phyloP scores from a whole-genome alignment of 1,140 invertebrate genomes.

The Trichoplusia ni region DNA sequence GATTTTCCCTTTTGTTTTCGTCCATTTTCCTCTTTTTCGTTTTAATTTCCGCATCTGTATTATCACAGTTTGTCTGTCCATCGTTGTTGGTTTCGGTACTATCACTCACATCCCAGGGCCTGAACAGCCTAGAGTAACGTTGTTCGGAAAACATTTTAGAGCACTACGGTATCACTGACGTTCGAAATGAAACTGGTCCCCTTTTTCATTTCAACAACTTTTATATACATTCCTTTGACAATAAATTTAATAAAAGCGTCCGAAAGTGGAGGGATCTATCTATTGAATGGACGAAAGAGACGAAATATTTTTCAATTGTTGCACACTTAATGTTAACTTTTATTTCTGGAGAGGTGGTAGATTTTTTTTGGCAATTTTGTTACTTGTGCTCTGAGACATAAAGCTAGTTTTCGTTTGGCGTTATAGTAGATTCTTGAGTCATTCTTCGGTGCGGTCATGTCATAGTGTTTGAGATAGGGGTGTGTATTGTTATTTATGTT shows the following conservation, averaged over 20 bases:
- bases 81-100: constrained; percentile 49
- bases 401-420: constrained; percentile 28
- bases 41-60: constrained; percentile 36
- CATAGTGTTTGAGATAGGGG: constrained; percentile 77
- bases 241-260: constrained; percentile 80
- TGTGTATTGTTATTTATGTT: constrained; percentile 81
- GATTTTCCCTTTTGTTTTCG: constrained; percentile 63
- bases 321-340: constrained; percentile 65
- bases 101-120: constrained; percentile 77
- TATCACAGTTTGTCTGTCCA: constrained; percentile 42
- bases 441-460: constrained; percentile 48
- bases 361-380: constrained; percentile 27
- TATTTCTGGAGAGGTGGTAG: no score
- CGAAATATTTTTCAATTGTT: constrained; percentile 80
- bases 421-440: constrained; percentile 33
- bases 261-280: constrained; percentile 72
- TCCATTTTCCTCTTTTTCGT: constrained; percentile 56
- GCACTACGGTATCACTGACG: constrained; percentile 54
- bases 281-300: constrained; percentile 78
- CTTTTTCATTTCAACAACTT: constrained; percentile 74
- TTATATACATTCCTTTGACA: constrained; percentile 80
- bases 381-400: constrained; percentile 25
- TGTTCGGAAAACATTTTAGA: constrained; percentile 65
- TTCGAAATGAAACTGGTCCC: constrained; percentile 67
- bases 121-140: constrained; percentile 72